phyloP scores from a whole-genome alignment of 2,888 invertebrate species.

The Tipula unca region DNA sequence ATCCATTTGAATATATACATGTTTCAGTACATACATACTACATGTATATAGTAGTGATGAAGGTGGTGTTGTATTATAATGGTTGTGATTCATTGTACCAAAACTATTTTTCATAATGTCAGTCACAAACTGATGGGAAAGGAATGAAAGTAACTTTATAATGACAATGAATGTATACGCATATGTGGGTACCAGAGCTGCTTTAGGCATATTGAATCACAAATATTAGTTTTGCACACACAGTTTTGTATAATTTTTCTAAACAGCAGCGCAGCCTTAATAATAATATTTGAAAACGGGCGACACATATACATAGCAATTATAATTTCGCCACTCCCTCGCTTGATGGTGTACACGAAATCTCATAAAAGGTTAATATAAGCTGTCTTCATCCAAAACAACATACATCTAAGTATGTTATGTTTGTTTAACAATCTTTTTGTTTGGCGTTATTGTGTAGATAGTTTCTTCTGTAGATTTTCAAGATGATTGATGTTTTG shows the following conservation, averaged over 20 bases:
- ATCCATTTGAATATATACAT: background rate
- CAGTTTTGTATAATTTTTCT: background rate
- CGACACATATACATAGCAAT: background rate
- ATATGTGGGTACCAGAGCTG: background rate
- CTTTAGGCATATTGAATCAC: no score
- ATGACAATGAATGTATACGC: background rate
- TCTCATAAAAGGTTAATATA: background rate
- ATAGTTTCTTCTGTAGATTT: slow-evolving; percentile 4
- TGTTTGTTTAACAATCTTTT: background rate
- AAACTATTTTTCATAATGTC: background rate
- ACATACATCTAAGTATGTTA: background rate
- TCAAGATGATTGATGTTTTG: background rate
- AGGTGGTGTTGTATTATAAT: background rate
- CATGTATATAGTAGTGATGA: background rate
- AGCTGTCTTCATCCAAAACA: background rate
- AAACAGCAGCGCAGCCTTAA: background rate
- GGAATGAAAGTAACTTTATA: background rate
- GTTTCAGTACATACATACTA: background rate
- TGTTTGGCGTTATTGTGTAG: background rate
- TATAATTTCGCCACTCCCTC: background rate
- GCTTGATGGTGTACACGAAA: background rate
- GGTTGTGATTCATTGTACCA: background rate
- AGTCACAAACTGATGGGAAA: background rate
- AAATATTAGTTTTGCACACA: no score
- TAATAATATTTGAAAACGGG: background rate